Evolutionary conservation across 2,888 invertebrate species (phyloP).

Genomic region (Hydraecia micacea): DNA sequence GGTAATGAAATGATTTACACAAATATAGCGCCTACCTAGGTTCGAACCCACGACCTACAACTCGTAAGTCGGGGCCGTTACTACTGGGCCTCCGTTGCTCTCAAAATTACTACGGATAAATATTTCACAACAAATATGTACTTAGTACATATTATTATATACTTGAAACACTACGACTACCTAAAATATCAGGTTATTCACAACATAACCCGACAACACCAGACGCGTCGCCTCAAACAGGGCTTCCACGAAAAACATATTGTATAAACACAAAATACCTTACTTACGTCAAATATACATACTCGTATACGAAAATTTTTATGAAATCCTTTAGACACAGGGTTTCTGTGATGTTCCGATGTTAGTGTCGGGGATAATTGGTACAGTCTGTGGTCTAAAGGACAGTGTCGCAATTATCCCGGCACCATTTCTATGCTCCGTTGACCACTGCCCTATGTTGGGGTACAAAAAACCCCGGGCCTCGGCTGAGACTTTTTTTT

Average conservation of each 20-base stretch:
- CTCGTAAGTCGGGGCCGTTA: not conserved
- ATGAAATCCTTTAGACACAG: slow-evolving; percentile 50
- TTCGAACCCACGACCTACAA: not conserved
- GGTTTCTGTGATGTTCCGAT: slow-evolving; percentile 15
- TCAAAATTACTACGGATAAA: not conserved
- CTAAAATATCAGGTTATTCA: slow-evolving; percentile 15
- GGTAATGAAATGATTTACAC: not conserved
- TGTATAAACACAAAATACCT: slow-evolving; percentile 13
- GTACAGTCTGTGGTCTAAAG: slow-evolving; percentile 49
- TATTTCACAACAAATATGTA: not conserved
- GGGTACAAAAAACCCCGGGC: slow-evolving; percentile 38
- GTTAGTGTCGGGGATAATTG: slow-evolving; percentile 58
- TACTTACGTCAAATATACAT: slow-evolving; percentile 34
- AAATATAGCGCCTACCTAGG: not conserved
- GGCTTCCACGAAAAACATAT: slow-evolving; percentile 23
- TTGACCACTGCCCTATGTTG: slow-evolving; percentile 44
- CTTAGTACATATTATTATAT: too few species aligned
- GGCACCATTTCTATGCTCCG: slow-evolving; percentile 58
- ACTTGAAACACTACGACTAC: not conserved
- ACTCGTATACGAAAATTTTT: slow-evolving; percentile 9
- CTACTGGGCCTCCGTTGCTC: not conserved
- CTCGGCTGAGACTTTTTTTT: slow-evolving; percentile 36
- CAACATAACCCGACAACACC: not conserved
- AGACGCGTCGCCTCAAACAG: not conserved
- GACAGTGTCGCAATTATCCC: slow-evolving; percentile 59